Percentiles rank a stretch among this genome's conserved stretches.
Evolutionary conservation across 2,888 invertebrate genomes (phyloP).

Genomic region (Molorchus minor): DNA sequence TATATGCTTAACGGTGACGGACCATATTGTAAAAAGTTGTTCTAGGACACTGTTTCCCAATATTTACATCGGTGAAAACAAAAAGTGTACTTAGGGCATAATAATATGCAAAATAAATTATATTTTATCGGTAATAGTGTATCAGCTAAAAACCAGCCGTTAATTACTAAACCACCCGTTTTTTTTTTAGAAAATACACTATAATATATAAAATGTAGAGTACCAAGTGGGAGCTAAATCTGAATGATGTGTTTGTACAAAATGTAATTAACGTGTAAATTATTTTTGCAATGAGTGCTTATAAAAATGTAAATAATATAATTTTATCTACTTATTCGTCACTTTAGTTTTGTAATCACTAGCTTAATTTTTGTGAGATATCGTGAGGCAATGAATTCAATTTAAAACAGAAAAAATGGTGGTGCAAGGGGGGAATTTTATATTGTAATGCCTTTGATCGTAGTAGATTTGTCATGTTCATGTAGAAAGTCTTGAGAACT

Average conservation of each 20-base stretch:
- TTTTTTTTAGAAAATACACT: too few species aligned
- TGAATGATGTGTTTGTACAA: conserved; percentile 14
- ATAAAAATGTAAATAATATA: conserved; percentile 10
- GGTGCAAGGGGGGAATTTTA: conserved; percentile 5
- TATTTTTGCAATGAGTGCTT: conserved; percentile 17
- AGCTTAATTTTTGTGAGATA: conserved; percentile 13
- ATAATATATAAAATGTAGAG: too few species aligned
- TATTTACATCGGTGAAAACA: conserved; percentile 1
- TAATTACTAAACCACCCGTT: too few species aligned
- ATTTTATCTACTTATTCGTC: conserved; percentile 9
- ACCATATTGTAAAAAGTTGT: background rate
- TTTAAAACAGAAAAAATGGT: background rate
- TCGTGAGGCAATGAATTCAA: background rate
- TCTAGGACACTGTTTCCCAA: conserved; percentile 9
- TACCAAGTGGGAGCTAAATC: too few species aligned
- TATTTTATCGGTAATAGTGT: conserved; percentile 1
- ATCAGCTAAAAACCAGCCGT: too few species aligned
- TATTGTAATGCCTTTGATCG: conserved; percentile 30
- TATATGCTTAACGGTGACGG: background rate
- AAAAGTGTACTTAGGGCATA: conserved; percentile 9
- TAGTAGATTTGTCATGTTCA: conserved; percentile 40
- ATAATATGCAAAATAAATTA: conserved; percentile 1
- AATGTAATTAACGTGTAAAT: conserved; percentile 20
- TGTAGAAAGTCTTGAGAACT: conserved; percentile 41
- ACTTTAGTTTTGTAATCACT: conserved; percentile 9